Percentiles rank a stretch among this genome's conserved stretches.
These are phyloP conservation scores for Butorides virescens DNA, from an alignment of 2,113 vertebrate genomes.

Conservation along the genomic window DNA sequence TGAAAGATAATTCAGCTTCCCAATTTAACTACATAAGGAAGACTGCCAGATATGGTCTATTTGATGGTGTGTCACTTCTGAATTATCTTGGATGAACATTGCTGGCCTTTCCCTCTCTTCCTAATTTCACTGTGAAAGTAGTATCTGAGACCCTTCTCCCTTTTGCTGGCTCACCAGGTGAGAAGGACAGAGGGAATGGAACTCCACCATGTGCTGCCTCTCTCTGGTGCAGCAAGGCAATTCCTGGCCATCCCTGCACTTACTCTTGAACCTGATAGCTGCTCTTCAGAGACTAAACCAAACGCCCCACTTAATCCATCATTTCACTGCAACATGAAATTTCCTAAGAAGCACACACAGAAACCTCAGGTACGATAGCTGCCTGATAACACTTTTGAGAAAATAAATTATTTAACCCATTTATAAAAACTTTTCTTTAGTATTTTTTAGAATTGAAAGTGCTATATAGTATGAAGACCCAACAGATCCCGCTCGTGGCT, in stretches of 20 bases:
- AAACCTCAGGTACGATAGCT: neutral
- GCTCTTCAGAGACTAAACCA: neutral
- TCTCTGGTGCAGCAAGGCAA: neutral
- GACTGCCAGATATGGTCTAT: neutral
- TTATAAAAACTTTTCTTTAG: neutral
- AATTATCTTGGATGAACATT: neutral
- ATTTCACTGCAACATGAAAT: neutral
- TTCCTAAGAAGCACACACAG: neutral
- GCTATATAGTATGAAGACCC: neutral
- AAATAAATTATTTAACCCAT: neutral
- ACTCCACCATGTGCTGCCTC: neutral
- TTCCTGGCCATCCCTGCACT: neutral
- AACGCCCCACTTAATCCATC: neutral
- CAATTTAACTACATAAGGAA: neutral
- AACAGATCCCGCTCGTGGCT: fast-evolving
- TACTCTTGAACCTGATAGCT: neutral
- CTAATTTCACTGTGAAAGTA: neutral
- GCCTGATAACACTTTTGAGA: neutral
- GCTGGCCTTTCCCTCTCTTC: neutral
- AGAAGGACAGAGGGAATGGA: neutral
- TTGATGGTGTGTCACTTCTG: neutral
- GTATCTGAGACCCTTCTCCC: neutral
- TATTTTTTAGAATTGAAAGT: neutral
- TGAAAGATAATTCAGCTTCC: neutral
- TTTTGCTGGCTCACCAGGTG: neutral